A percentile compares a stretch with the other conserved stretches of the same genome.
Evolutionary conservation across 2,113 vertebrate species (phyloP).

Genomic region (Pterocles orientalis): DNA sequence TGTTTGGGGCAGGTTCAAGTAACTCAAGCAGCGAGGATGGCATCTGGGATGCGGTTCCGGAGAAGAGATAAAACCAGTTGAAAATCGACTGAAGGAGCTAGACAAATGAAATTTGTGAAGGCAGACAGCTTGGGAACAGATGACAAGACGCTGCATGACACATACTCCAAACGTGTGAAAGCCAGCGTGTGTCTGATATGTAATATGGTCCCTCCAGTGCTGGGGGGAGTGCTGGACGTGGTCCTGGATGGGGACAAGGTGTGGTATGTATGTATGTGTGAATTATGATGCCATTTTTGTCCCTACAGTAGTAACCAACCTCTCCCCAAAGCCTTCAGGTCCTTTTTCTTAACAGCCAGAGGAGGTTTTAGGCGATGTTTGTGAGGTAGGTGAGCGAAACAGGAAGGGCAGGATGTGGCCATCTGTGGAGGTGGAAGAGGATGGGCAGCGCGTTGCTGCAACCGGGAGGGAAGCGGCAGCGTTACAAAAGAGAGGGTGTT

Average conservation of each 20-base stretch:
- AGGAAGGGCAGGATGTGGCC: slow-evolving; percentile 35
- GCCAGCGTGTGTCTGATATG: background rate
- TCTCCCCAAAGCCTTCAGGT: background rate
- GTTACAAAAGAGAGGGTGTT: background rate
- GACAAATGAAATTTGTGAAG: background rate
- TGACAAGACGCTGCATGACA: background rate
- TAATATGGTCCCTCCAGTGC: background rate
- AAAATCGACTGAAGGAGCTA: background rate
- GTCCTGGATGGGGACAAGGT: background rate
- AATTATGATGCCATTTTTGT: background rate
- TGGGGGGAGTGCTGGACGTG: background rate
- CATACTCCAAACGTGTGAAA: fast-evolving
- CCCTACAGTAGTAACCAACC: fast-evolving
- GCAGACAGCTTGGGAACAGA: background rate
- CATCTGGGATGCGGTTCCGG: background rate
- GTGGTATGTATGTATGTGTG: fast-evolving
- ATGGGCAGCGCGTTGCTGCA: background rate
- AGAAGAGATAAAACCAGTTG: background rate
- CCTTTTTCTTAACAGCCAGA: background rate
- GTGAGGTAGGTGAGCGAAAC: background rate
- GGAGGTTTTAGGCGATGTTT: background rate
- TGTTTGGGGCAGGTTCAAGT: background rate
- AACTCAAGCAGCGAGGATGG: background rate
- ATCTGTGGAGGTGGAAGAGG: slow-evolving; percentile 7
- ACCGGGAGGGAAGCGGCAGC: background rate